Evolutionary conservation across 2,888 invertebrate species (phyloP), one percentile per base, ranked within the genome.

Genomic region (Troilus luridus): DNA sequence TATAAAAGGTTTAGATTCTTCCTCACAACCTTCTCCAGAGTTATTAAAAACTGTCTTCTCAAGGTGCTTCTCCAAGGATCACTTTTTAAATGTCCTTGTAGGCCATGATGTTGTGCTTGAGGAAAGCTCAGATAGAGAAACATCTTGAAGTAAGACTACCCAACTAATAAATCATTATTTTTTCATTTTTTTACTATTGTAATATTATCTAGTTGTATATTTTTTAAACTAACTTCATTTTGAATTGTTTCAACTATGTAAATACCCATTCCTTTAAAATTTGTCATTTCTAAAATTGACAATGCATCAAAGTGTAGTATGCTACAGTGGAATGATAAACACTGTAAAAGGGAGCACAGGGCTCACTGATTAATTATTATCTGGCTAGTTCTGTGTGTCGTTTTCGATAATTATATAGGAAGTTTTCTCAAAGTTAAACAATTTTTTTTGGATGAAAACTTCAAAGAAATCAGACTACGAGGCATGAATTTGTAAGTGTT

Each of bases 51-150:
- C 91, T 17, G 67, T 91, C 5, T 91, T 91, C 58, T 81, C 89
- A 21, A 91, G 91, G 41, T 91, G 91, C 60, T 91, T 91, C 72
- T 72, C 89, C 27, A 89, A 89, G 56, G 81, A 85, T 58, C 56
- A 89, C 27, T 90, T 89, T 60, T 81, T 91, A 12, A 62, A 85
- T 59, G 64, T 77, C 10, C 41, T 91, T 19, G 88, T 72, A n/a
- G 91, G 91, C 6, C 89, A 91, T 56, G 91, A 91, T 91, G 90
- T 90, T 24, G 41, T 91, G 1, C 62, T 91, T 21, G 90, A 90
- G 21, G 90, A 90, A 85, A 24, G 62, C 19, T 90, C 90, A n/a
- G 90, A 90, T 27, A n/a, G 81, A 54, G 90, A 90, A 88, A 27
- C 67, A 2, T 59, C 60, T 21, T 90, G 24, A 90, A 90, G 67